Percentiles rank a stretch among this genome's conserved stretches.
Conservation (phyloP, 2,797 vertebrate genomes). For the Cheirogaleus major region DNA sequence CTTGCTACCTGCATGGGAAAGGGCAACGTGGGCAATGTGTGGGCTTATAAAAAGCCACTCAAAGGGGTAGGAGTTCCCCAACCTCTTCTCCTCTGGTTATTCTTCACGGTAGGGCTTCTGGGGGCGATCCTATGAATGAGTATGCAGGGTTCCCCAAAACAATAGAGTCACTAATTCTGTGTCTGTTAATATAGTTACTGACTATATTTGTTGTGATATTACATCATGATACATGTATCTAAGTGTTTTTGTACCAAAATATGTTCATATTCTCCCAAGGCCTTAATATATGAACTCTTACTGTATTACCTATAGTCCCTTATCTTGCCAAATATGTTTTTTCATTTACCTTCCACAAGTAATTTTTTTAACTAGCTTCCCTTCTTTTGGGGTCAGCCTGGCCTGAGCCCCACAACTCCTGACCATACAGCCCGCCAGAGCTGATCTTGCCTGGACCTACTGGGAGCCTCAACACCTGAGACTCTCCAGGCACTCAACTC, state of each 20-base stretch:
- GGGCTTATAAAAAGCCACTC: not conserved
- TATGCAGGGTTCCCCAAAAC: not conserved
- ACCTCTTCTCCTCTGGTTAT: not conserved
- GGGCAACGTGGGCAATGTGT: not conserved
- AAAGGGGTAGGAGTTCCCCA: not conserved
- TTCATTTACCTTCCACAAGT: not conserved
- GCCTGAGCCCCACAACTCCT: not conserved
- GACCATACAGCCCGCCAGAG: not conserved
- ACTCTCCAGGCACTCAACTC: not conserved
- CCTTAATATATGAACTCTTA: not conserved
- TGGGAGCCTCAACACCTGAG: not conserved
- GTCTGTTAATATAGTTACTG: not conserved
- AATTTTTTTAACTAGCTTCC: not conserved
- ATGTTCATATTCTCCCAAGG: not conserved
- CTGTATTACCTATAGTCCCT: not conserved
- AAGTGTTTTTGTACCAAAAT: too few relatives aligned
- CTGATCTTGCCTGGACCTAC: not conserved
- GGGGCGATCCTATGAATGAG: not conserved
- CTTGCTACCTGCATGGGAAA: not conserved
- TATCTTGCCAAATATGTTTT: slow-evolving; percentile 24
- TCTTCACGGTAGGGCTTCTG: not conserved
- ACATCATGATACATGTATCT: not conserved
- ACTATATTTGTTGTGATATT: not conserved
- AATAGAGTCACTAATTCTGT: not conserved
- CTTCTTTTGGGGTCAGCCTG: not conserved